Evolutionary conservation across 1,140 invertebrate species (phyloP), one percentile per base, ranked within the genome.

Genomic region (Drosophila sturtevanti): DNA sequence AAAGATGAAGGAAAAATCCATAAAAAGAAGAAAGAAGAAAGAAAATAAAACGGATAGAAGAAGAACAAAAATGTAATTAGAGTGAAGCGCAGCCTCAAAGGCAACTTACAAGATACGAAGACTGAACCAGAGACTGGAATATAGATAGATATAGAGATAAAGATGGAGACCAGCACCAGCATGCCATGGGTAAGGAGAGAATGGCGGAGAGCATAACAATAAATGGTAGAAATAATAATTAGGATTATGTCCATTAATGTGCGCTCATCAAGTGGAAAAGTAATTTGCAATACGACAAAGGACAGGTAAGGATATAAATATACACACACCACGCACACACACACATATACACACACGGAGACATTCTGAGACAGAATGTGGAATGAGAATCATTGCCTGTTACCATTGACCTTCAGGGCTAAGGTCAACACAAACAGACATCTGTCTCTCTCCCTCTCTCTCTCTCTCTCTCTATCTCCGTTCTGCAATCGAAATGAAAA

Each of bases 151-250:
- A 35, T 35, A 31, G 21, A 34, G 6, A 35, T 34, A 16, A 21
- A n/a, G n/a, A n/a, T n/a, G n/a, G n/a, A n/a, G n/a, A n/a, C n/a
- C n/a, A n/a, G n/a, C n/a, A n/a, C n/a, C n/a, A n/a, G n/a, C n/a
- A n/a, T n/a, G n/a, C n/a, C n/a, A n/a, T n/a, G n/a, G n/a, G n/a
- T 27, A 37, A 31, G 27, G 38, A 14, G 38, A 14, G 14, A 18
- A 44, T 18, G 41, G 14, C 2, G 16, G 16, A 44, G 41, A 55
- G 38, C 5, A 54, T 37, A 31, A 48, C 56, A 56, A 64, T 52
- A 67, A 71, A 68, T 80, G 63, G 24, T 51, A 72, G 27, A 67
- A 56, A 73, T 71, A 73, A 63, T 44, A 74, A 81, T 82, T 78
- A 78, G 63, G 63, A 76, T 75, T 72, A 71, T 72, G 71, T 34